Base-by-base conservation (phyloP, 2,888 invertebrate species). In the Beris morrisii region DNA sequence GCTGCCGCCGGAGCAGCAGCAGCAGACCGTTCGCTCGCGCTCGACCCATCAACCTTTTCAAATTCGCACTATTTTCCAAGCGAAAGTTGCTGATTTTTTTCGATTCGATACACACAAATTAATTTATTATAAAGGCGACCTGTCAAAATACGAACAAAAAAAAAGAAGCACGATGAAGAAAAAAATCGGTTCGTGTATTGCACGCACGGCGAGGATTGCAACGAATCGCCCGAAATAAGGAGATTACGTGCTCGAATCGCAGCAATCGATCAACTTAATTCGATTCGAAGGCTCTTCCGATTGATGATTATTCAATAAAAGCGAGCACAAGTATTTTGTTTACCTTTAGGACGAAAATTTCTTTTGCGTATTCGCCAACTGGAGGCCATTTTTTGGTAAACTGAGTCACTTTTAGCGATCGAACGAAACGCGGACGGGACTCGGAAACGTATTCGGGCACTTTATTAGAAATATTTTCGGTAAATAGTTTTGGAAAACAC, bases 351-450 rank as follows among this genome's bases (percentile, higher is more conserved):
- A 74, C 78, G 79, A 73, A 76, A 74, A 73, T 75, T 78, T 71
- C 78, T 76, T 72, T 79, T 80, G 67, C 78, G 77, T 72, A 77
- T 78, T 73, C 80, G 77, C 79, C 80, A 80, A 76, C 76, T 79
- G 73, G 79, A 78, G 70, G 80, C 77, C 79, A 79, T 80, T 73
- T 69, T 67, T 55, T 11, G 56, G 45, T 22, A 43, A 61, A 38
- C 32, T 38, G 52, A 13, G 38, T 15, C 15, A 52, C 13, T 38
- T 59, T 15, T 38, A 15, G 38, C 32, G 13, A 15, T 52, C 61
- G 52, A 61, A 46, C 50, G 15, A 22, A 43, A 61, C 46, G 61
- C 61, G 61, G 61, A 61, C 61, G 61, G 61, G 38, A 61, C 61
- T 30, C 44, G 50, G 22, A 46, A 52, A 45, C 15, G 28, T n/a